A percentile compares a stretch with the other conserved stretches of the same genome.
These are phyloP conservation scores for Cyclopterus lumpus DNA, from an alignment of 2,797 vertebrate genomes.

Conservation along the genomic window DNA sequence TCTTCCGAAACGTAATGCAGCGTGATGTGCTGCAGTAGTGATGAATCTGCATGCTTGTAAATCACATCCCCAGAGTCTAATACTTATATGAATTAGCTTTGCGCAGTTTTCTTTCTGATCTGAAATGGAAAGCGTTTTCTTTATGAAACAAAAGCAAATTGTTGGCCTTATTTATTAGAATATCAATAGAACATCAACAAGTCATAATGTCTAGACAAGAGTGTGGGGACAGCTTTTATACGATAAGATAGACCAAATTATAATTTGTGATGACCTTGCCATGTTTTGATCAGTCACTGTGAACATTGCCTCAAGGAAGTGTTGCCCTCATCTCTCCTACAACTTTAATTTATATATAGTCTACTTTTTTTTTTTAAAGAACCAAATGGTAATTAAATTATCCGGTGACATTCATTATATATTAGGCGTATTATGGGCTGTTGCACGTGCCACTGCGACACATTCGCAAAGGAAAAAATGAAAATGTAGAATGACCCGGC, in stretches of 20 bases:
- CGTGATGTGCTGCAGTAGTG: not conserved
- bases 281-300: not conserved
- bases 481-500: no score
- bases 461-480: no score
- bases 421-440: not conserved
- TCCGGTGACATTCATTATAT: not conserved
- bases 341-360: not conserved
- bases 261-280: not conserved
- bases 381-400: conserved; percentile 22
- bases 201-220: not conserved
- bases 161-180: not conserved
- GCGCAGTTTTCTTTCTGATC: not conserved
- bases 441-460: not conserved
- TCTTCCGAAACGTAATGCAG: not conserved
- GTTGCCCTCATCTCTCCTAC: conserved; percentile 2
- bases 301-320: not conserved
- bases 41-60: not conserved
- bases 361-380: conserved; percentile 21
- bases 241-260: not conserved
- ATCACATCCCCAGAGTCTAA: not conserved
- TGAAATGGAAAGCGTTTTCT: no score
- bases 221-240: not conserved
- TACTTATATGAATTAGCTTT: not conserved
- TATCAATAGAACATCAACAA: not conserved
- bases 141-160: no score